phyloP scores from a whole-genome alignment of 2,113 vertebrate genomes.

The Proteles cristata region DNA sequence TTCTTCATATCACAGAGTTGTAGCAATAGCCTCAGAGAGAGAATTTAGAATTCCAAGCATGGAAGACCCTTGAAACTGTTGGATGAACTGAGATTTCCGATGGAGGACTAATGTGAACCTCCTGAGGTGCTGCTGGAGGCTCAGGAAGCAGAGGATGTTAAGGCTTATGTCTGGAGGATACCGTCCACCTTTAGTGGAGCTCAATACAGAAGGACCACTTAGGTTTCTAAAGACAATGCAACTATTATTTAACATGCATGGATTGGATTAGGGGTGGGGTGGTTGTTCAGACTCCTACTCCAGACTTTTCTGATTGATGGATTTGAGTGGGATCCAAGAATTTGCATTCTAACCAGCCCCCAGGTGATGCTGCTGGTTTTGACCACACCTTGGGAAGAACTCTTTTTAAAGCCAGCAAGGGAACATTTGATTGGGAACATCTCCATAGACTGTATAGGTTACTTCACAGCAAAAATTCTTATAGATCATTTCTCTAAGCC shows the following conservation, averaged over 20 bases:
- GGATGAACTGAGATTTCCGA: background rate
- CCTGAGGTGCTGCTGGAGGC: background rate
- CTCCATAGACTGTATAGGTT: background rate
- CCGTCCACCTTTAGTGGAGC: background rate
- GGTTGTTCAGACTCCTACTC: background rate
- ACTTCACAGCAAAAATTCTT: background rate
- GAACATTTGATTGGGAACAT: background rate
- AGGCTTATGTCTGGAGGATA: background rate
- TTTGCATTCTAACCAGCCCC: background rate
- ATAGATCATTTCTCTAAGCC: background rate
- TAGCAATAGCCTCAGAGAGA: background rate
- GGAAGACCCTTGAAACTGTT: background rate
- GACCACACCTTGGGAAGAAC: background rate
- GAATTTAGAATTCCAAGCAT: background rate
- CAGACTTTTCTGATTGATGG: background rate
- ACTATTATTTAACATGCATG: background rate
- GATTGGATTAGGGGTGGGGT: background rate
- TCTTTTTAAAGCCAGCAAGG: background rate
- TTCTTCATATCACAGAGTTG: background rate
- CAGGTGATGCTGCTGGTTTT: background rate
- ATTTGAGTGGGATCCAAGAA: background rate
- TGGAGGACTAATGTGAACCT: background rate
- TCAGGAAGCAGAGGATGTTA: background rate
- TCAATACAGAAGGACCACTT: background rate
- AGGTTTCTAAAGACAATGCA: background rate